Evolutionary conservation across 2,797 vertebrate genomes (phyloP).

Genomic region (Enteromius treurensis): DNA sequence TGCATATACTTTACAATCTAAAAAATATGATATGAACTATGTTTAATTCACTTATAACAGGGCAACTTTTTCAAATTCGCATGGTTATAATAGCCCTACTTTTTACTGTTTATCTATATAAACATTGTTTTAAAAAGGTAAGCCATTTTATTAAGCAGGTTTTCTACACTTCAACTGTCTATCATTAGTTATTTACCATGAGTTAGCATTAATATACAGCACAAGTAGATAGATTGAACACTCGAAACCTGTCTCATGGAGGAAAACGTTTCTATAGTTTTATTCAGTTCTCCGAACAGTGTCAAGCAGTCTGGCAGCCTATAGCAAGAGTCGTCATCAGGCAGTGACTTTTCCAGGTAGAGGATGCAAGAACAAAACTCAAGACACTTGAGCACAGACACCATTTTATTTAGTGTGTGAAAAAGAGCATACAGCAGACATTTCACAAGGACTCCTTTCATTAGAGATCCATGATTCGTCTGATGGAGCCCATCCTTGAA

Average conservation of each 20-base stretch:
- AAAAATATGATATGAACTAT: background rate
- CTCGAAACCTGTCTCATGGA: conserved; percentile 1
- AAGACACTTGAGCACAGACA: conserved; percentile 55
- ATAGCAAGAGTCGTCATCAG: conserved; percentile 20
- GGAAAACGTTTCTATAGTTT: conserved; percentile 37
- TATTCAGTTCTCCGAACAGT: conserved; percentile 48
- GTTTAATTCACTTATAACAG: background rate
- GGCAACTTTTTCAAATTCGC: too few relatives aligned
- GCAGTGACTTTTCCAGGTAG: conserved; percentile 34
- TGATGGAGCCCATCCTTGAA: conserved; percentile 51
- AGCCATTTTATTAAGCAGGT: background rate
- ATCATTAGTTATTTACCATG: background rate
- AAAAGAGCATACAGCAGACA: conserved; percentile 39
- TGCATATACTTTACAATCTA: background rate
- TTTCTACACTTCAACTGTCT: background rate
- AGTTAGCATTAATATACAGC: background rate
- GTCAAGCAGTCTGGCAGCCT: conserved; percentile 33
- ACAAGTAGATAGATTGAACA: conserved; percentile 30
- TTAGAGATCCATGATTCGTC: conserved; percentile 52
- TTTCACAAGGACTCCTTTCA: conserved; percentile 47
- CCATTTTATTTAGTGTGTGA: conserved; percentile 50
- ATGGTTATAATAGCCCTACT: background rate
- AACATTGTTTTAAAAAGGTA: background rate
- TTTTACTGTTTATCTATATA: background rate
- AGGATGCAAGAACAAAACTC: conserved; percentile 55